phyloP scores from a whole-genome alignment of 2,888 invertebrate genomes.

The Liodrosophila aerea region DNA sequence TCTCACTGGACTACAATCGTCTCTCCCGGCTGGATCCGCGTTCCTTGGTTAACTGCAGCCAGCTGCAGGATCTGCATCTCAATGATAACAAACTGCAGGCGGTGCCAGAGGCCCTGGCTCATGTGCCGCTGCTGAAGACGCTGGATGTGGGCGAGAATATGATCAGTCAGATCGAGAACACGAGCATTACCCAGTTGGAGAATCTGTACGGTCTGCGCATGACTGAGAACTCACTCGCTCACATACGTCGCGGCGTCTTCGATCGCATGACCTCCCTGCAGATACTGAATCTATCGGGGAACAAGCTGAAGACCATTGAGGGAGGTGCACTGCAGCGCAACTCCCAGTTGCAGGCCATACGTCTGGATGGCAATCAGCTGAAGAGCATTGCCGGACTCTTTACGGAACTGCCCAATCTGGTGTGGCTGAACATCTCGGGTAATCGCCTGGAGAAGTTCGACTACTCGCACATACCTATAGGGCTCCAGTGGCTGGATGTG shows the following conservation, averaged over 20 bases:
- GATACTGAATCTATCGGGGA: constrained; percentile 93
- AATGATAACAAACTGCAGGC: constrained; percentile 92
- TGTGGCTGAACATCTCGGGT: constrained; percentile 95
- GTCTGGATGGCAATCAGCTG: constrained; percentile 92
- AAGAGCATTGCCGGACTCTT: constrained; percentile 92
- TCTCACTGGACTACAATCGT: constrained; percentile 93
- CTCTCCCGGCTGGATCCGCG: constrained; percentile 91
- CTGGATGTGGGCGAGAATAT: constrained; percentile 96
- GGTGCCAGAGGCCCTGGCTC: constrained; percentile 91
- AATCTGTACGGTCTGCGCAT: constrained; percentile 93
- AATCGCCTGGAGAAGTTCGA: constrained; percentile 95
- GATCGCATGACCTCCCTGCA: constrained; percentile 90
- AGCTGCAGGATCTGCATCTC: constrained; percentile 93
- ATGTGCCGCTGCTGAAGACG: constrained; percentile 92
- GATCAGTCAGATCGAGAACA: constrained; percentile 90
- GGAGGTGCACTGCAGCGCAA: constrained; percentile 91
- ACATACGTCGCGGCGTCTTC: constrained; percentile 90
- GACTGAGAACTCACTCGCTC: constrained; percentile 93
- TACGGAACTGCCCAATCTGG: constrained; percentile 90
- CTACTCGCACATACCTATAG: constrained; percentile 91
- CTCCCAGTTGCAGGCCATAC: constrained; percentile 91
- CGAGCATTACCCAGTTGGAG: constrained; percentile 91
- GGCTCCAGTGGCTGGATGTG: constrained; percentile 94
- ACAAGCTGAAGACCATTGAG: constrained; percentile 90
- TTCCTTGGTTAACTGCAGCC: constrained; percentile 94